These are phyloP conservation scores for Motacilla alba DNA, from an alignment of 2,113 vertebrate species.

Conservation along the genomic window DNA sequence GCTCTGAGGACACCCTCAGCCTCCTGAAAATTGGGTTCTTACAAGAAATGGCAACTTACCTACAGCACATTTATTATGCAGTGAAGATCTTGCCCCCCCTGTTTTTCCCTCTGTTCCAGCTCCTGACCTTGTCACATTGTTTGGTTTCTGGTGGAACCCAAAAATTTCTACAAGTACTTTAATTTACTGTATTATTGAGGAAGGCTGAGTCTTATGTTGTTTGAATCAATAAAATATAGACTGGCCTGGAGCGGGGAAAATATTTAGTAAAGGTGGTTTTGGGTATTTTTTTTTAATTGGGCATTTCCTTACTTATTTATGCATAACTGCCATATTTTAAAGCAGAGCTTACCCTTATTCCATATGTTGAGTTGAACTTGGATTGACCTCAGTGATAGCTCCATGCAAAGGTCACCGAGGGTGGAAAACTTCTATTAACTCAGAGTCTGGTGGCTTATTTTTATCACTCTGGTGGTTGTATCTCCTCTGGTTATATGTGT, in stretches of 20 bases:
- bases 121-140: background rate
- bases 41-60: background rate
- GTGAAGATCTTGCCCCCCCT: background rate
- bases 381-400: background rate
- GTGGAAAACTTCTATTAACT: background rate
- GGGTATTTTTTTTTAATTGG: background rate
- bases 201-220: background rate
- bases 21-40: background rate
- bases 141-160: background rate
- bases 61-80: background rate
- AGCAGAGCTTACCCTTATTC: background rate
- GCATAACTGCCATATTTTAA: constrained; percentile 45
- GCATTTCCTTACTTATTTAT: constrained; percentile 25
- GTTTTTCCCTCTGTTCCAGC: background rate
- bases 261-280: background rate
- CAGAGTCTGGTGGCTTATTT: background rate
- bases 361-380: constrained; percentile 36
- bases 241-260: constrained; percentile 25
- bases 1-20: background rate
- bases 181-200: background rate
- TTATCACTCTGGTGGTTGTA: background rate
- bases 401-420: background rate
- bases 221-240: background rate
- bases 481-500: background rate
- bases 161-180: background rate